Evolutionary conservation across 2,888 invertebrate genomes (phyloP), one percentile per base, ranked within the genome.

Genomic region (Rhingia campestris): DNA sequence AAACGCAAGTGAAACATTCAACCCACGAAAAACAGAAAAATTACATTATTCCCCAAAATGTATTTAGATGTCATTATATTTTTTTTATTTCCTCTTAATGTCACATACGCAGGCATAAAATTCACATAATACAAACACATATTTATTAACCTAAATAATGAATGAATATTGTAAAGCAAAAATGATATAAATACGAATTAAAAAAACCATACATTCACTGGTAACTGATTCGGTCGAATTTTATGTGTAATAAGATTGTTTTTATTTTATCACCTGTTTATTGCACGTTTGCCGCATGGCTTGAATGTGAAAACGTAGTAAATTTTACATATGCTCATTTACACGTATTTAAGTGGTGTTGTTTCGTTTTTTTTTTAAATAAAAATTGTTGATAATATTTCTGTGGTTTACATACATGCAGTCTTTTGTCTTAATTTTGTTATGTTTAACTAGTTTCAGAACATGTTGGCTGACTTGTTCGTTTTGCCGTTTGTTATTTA

Each of bases 191-290:
- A 59, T 22, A 22, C 22, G 22, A 43, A 59, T 43, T 59, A 43
- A 59, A 59, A 32, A 41, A n/a, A 59, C 43, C 59, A 32, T 56
- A 39, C 56, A 56, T 39, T 37, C 22, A 56, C 7, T 9, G 41
- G 58, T 59, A 32, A 59, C 22, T 43, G 6, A 59, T 59, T 59
- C 32, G 7, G 30, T n/a, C 4, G 43, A 32, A 59, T 43, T 59
- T 59, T 59, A 59, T 43, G 59, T 41, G 43, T 41, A 32, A 59
- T 59, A 43, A 59, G 32, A 7, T 14, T 10, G 47, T 47, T 47
- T 47, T 47, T 47, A 47, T 47, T 47, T 47, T 47, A 47, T 63
- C 47, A 35, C 47, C 47, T 63, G 45, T 14, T 49, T 63, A 32
- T 47, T 63, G 12, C 14, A 22, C 12, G 47, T 47, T 7, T 47